phyloP scores from a whole-genome alignment of 2,888 invertebrate genomes.

The Alsophila aescularia region DNA sequence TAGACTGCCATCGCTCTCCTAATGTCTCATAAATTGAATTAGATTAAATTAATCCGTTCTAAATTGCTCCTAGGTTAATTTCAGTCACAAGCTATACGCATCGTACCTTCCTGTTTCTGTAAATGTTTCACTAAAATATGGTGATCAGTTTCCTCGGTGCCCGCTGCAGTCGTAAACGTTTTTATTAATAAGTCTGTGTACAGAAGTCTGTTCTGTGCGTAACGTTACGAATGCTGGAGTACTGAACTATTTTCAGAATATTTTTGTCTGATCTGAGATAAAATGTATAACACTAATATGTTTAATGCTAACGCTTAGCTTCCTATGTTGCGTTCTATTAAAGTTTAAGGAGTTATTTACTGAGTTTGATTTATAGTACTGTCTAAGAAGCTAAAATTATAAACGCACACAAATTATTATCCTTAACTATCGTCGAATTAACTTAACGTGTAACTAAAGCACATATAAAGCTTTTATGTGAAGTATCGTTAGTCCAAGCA shows the following conservation, averaged over 20 bases:
- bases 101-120: neutral
- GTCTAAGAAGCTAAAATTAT: too few species aligned
- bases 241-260: constrained; percentile 17
- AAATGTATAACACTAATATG: too few species aligned
- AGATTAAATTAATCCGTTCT: neutral
- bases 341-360: too few species aligned
- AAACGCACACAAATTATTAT: too few species aligned
- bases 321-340: too few species aligned
- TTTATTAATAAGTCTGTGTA: constrained; percentile 24
- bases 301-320: too few species aligned
- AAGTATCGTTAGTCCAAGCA: neutral
- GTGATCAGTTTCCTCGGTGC: constrained; percentile 2
- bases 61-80: neutral
- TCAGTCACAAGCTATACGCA: neutral
- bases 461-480: too few species aligned
- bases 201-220: constrained; percentile 1
- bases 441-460: too few species aligned
- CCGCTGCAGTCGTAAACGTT: constrained; percentile 19
- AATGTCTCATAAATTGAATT: too few species aligned
- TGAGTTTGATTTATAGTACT: too few species aligned
- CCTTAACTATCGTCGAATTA: too few species aligned
- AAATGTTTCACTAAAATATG: constrained; percentile 12
- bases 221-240: constrained; percentile 14
- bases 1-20: too few species aligned
- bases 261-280: constrained; percentile 16